Evolutionary conservation across 2,888 invertebrate genomes (phyloP).

Genomic region (Lasioglossum pauxillum): DNA sequence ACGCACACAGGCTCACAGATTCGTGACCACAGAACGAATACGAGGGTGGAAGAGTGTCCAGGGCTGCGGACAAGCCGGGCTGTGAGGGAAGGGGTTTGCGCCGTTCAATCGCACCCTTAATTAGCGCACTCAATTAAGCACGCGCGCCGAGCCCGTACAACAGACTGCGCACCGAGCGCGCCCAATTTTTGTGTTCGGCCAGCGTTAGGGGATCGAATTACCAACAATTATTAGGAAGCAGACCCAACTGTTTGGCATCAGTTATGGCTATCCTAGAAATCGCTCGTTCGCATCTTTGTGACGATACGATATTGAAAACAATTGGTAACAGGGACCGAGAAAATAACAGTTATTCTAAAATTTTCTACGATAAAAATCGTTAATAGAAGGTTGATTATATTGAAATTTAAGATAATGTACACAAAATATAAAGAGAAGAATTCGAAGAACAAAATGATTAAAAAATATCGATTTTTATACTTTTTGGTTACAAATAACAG

Average conservation of each 20-base stretch:
- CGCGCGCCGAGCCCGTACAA: conserved; percentile 53
- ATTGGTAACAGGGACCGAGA: too few relatives aligned
- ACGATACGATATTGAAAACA: not conserved
- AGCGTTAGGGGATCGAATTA: conserved; percentile 77
- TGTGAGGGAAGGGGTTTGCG: conserved; percentile 28
- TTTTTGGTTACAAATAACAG: too few relatives aligned
- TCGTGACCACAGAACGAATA: conserved; percentile 33
- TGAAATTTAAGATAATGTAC: too few relatives aligned
- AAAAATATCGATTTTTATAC: too few relatives aligned
- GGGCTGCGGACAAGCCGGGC: not conserved
- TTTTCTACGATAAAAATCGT: too few relatives aligned
- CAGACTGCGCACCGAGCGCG: conserved; percentile 41
- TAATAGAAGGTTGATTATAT: too few relatives aligned
- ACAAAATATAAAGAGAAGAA: too few relatives aligned
- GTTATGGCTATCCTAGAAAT: conserved; percentile 67
- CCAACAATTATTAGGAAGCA: conserved; percentile 77
- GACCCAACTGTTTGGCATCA: conserved; percentile 77
- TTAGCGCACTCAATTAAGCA: conserved; percentile 79
- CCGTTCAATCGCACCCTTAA: conserved; percentile 79
- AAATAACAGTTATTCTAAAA: too few relatives aligned
- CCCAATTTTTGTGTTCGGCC: conserved; percentile 69
- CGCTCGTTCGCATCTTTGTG: not conserved
- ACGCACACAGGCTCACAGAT: not conserved
- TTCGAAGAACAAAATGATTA: too few relatives aligned
- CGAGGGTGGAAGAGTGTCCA: conserved; percentile 22